Conservation (phyloP, 2,888 invertebrate species). For the Calameuta filiformis region DNA sequence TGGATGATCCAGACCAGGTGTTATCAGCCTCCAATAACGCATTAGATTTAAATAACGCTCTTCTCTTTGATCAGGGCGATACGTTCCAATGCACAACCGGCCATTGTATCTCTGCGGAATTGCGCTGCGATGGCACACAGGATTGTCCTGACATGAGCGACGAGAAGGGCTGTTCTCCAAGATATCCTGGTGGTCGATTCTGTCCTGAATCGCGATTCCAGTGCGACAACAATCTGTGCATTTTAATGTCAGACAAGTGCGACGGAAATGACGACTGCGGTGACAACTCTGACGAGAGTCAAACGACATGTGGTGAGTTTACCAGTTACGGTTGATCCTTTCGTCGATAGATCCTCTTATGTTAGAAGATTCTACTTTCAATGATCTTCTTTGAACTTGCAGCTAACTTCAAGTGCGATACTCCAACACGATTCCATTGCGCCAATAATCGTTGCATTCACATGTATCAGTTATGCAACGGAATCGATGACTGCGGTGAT, state of each 20-base stretch:
- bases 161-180: constrained; percentile 88
- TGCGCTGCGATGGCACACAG: constrained; percentile 89
- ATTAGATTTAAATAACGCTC: constrained; percentile 4
- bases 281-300: constrained; percentile 89
- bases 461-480: constrained; percentile 88
- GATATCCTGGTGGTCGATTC: constrained; percentile 87
- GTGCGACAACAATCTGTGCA: constrained; percentile 92
- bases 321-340: background rate
- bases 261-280: constrained; percentile 95
- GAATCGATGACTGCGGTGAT: constrained; percentile 92
- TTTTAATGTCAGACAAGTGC: constrained; percentile 88
- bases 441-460: constrained; percentile 89
- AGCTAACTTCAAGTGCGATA: constrained; percentile 87
- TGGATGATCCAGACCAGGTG: background rate
- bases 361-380: background rate
- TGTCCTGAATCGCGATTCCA: constrained; percentile 93
- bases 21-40: background rate
- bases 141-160: constrained; percentile 92
- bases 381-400: constrained; percentile 19
- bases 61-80: constrained; percentile 70
- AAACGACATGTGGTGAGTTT: constrained; percentile 75
- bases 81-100: constrained; percentile 94
- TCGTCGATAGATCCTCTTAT: background rate
- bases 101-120: constrained; percentile 90
- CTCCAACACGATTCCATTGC: constrained; percentile 88